A percentile compares a stretch with the other conserved stretches of the same genome.
Evolutionary conservation across 2,797 vertebrate genomes (phyloP).

Genomic region (Anas bernieri): DNA sequence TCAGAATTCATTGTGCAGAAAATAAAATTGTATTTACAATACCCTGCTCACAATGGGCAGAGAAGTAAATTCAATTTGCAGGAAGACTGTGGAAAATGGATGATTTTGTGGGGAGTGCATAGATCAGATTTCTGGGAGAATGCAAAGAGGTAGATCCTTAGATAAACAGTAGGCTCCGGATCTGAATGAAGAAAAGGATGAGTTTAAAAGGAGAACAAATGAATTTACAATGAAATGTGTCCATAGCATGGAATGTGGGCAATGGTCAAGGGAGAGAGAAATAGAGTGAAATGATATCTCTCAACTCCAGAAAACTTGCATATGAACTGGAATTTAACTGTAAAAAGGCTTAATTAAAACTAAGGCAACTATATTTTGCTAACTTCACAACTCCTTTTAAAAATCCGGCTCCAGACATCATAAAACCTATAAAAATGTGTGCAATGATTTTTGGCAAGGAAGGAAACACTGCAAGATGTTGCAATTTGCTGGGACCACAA

Average conservation of each 20-base stretch:
- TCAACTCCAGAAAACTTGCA: background rate
- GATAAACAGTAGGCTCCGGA: background rate
- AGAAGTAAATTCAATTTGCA: background rate
- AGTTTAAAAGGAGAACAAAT: background rate
- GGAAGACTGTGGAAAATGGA: background rate
- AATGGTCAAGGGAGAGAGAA: background rate
- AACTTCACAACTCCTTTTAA: background rate
- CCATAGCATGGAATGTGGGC: background rate
- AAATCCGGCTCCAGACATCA: background rate
- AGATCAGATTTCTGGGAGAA: background rate
- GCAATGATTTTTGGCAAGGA: background rate
- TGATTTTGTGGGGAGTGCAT: background rate
- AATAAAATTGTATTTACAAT: background rate
- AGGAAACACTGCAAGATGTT: rapidly evolving
- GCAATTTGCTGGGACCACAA: background rate
- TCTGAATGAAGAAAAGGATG: background rate
- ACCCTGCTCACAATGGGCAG: background rate
- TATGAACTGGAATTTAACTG: background rate
- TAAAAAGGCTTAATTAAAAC: background rate
- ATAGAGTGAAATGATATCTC: background rate
- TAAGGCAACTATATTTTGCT: background rate
- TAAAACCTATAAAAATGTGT: background rate
- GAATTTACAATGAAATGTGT: background rate
- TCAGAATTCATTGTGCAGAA: background rate
- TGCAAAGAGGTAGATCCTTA: background rate